Percentiles rank a stretch among this genome's conserved stretches.
phyloP scores from a whole-genome alignment of 2,888 invertebrate species.

The Cantharis rustica region DNA sequence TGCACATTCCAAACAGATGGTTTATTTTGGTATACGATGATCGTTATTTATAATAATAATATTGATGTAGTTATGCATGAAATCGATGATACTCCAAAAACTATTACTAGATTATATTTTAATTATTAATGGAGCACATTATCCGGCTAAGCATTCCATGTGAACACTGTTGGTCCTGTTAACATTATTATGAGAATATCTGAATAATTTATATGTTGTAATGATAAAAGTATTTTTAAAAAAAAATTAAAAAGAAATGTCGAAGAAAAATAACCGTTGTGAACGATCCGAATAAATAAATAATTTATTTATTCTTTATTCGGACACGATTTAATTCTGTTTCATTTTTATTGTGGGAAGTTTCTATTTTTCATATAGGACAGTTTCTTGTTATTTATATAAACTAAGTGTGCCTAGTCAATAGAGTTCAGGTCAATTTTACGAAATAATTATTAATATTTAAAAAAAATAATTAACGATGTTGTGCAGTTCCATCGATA shows the following conservation, averaged over 20 bases:
- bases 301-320: slow-evolving; percentile 25
- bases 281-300: slow-evolving; percentile 40
- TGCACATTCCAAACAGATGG: slow-evolving; percentile 49
- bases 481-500: slow-evolving; percentile 51
- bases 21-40: slow-evolving; percentile 51
- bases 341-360: slow-evolving; percentile 58
- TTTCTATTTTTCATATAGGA: slow-evolving; percentile 61
- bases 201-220: slow-evolving; percentile 59
- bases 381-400: slow-evolving; percentile 63
- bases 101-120: slow-evolving; percentile 27
- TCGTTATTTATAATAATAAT: slow-evolving; percentile 13
- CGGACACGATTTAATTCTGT: slow-evolving; percentile 51
- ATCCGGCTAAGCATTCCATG: slow-evolving; percentile 58
- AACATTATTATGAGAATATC: slow-evolving; percentile 52
- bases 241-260: slow-evolving; percentile 27
- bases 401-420: slow-evolving; percentile 70
- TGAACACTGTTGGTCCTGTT: slow-evolving; percentile 59
- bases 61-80: background rate
- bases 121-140: slow-evolving; percentile 55
- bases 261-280: slow-evolving; percentile 53
- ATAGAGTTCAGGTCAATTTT: slow-evolving; percentile 68
- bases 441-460: slow-evolving; percentile 51
- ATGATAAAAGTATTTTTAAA: slow-evolving; percentile 57
- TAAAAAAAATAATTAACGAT: slow-evolving; percentile 40
- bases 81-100: slow-evolving; percentile 18